Evolutionary conservation across 2,113 vertebrate genomes (phyloP), one percentile per base, ranked within the genome.

Genomic region (Lepisosteus osseus): DNA sequence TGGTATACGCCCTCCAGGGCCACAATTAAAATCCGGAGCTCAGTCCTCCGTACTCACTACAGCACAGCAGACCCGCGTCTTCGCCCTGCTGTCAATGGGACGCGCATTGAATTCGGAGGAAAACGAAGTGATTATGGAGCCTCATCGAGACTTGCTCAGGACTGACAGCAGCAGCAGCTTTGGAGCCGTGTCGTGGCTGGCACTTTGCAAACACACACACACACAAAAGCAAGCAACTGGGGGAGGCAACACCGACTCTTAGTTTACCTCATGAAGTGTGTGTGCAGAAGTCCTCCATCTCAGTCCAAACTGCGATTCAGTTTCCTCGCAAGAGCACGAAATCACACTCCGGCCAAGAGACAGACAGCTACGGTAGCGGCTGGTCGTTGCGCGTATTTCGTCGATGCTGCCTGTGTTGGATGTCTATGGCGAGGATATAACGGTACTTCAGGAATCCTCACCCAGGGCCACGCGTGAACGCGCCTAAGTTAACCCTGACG

Each of bases 191-290:
- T 51, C 72, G 59, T 6, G 45, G 29, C 9, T 8, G n/a, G 14
- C 6, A 42, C 42, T 14, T 54, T 63, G 29, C 7, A 15, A 29
- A 29, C 29, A 15, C 61, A 56, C 64, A 69, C 70, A 29, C 29
- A 29, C 9, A 9, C 47, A 5, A 51, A 5, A 51, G 5, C 47
- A 51, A 9, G 47, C 47, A 71, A 67, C 72, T 74, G 61, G 55
- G 65, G 70, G 70, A 67, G 75, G 61, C 71, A 72, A 61, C 61
- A 43, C 29, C 7, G 62, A 59, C 65, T 54, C 29, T 69, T 71
- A 83, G 68, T 76, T 82, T 89, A 90, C 88, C 90, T 91, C 84
- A 73, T 71, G 76, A 82, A 59, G 75, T 80, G 85, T 85, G 88
- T 77, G 79, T 76, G 82, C 80, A 77, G 80, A 82, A 78, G 80